phyloP scores from a whole-genome alignment of 2,113 vertebrate species.

The Trematomus loennbergii region DNA sequence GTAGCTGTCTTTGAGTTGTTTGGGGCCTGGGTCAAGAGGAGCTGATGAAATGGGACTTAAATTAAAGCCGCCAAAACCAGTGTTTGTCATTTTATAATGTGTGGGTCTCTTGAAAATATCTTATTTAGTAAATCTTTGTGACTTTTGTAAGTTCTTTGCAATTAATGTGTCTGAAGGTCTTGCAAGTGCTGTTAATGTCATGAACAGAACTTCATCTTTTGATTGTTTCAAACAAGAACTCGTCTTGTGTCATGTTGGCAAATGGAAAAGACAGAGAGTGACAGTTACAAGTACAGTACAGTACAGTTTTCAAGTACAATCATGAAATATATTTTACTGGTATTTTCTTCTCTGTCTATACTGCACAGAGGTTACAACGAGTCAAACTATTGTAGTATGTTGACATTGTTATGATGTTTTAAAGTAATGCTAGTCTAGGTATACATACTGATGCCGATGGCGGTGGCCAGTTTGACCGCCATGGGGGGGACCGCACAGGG shows the following conservation, averaged over 20 bases:
- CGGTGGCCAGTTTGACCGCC: constrained; percentile 92
- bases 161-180: background rate
- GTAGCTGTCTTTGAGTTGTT: no score
- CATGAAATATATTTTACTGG: background rate
- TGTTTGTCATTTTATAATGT: background rate
- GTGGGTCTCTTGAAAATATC: background rate
- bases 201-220: background rate
- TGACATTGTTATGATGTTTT: background rate
- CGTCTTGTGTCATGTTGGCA: no score
- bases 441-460: constrained; percentile 91
- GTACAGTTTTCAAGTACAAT: background rate
- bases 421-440: background rate
- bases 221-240: no score
- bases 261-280: background rate
- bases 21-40: no score
- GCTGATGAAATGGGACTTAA: background rate
- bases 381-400: no score
- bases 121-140: background rate
- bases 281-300: no score
- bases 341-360: background rate
- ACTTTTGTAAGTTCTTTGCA: background rate
- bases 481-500: constrained; percentile 91
- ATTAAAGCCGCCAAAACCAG: background rate
- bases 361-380: no score
- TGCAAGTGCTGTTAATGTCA: no score